These are phyloP conservation scores for Bombus confusus DNA, from an alignment of 1,140 invertebrate genomes.

Conservation along the genomic window DNA sequence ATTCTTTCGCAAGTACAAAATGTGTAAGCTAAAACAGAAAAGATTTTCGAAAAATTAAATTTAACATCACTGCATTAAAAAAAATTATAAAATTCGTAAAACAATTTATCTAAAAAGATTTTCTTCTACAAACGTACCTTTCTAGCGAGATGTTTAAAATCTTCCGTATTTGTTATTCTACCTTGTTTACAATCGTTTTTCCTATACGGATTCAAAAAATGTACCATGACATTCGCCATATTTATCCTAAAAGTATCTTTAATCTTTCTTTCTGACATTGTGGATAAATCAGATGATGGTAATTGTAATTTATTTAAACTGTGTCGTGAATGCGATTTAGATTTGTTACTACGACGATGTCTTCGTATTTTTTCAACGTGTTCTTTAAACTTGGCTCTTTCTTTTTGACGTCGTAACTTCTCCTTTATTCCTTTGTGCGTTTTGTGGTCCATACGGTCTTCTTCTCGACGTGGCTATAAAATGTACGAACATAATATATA, in stretches of 20 bases:
- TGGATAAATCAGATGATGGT: conserved; percentile 72
- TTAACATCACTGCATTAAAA: not conserved
- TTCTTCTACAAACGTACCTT: conserved; percentile 86
- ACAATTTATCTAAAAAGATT: not conserved
- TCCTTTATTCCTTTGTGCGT: conserved; percentile 91
- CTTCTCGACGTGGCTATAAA: conserved; percentile 88
- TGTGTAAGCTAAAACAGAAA: conserved; percentile 92
- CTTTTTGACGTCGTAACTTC: conserved; percentile 87
- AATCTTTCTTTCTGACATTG: conserved; percentile 85
- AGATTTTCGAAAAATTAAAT: not conserved
- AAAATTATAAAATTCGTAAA: not conserved
- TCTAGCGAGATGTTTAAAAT: conserved; percentile 97
- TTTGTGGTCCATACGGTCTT: conserved; percentile 88
- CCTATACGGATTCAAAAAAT: conserved; percentile 94
- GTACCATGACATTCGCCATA: conserved; percentile 95
- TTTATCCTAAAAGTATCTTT: conserved; percentile 94
- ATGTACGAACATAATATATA: not conserved
- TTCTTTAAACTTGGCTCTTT: conserved; percentile 82
- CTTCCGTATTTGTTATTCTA: conserved; percentile 93
- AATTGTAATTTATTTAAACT: conserved; percentile 74
- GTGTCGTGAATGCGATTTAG: conserved; percentile 75
- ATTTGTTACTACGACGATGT: conserved; percentile 79
- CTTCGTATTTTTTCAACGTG: conserved; percentile 78
- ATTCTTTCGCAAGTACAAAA: conserved; percentile 97
- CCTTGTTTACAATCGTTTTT: conserved; percentile 92